A percentile compares a stretch with the other conserved stretches of the same genome.
These are phyloP conservation scores for Cephus sareptanus DNA, from an alignment of 2,888 invertebrate genomes.

Conservation along the genomic window DNA sequence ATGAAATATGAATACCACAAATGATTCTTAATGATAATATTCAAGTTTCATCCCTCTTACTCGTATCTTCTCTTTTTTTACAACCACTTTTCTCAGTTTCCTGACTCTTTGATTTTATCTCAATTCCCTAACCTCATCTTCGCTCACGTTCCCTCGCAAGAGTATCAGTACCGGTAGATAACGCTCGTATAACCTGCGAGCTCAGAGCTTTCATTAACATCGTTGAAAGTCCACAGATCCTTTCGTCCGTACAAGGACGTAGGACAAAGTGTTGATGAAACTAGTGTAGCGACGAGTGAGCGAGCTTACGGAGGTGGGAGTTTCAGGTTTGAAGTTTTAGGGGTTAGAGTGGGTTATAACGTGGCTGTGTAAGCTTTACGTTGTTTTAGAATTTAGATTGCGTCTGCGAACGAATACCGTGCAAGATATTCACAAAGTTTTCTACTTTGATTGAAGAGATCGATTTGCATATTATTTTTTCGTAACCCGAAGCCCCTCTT, in stretches of 20 bases:
- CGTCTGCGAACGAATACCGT: constrained; percentile 36
- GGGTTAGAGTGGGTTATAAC: not conserved
- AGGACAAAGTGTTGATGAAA: not conserved
- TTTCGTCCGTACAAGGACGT: not conserved
- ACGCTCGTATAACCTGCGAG: not conserved
- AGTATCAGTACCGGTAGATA: not conserved
- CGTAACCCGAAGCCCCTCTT: not conserved
- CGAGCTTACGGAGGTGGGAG: not conserved
- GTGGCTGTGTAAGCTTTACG: not conserved
- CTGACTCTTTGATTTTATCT: not conserved
- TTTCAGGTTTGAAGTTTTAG: not conserved
- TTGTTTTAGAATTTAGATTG: constrained; percentile 51
- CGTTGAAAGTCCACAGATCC: not conserved
- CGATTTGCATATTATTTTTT: constrained; percentile 54
- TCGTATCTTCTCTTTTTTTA: not conserved
- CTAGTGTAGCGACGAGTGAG: not conserved
- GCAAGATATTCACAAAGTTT: constrained; percentile 26
- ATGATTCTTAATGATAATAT: not conserved
- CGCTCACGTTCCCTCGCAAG: not conserved
- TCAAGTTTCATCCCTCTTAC: not conserved
- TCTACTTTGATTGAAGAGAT: constrained; percentile 47
- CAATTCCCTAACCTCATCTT: not conserved
- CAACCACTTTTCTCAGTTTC: not conserved
- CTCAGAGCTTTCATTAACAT: not conserved
- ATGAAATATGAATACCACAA: not conserved